phyloP scores from a whole-genome alignment of 1,140 invertebrate species.

The Chironomus striatipennis region DNA sequence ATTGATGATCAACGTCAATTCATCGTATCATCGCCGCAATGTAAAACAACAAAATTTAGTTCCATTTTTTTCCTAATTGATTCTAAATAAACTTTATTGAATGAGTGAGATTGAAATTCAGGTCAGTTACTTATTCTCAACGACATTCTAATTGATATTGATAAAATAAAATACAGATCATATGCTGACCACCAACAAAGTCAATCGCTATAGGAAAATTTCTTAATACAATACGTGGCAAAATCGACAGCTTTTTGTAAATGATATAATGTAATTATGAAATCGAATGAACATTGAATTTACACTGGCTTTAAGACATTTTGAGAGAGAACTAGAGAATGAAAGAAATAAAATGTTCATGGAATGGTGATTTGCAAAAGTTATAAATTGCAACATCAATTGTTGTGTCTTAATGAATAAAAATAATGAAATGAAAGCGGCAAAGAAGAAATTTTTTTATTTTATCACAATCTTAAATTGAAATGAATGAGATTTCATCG shows the following conservation, averaged over 20 bases:
- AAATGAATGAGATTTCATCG: no score
- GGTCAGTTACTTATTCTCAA: not conserved
- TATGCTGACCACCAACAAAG: no score
- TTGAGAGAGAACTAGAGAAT: not conserved
- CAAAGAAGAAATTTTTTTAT: no score
- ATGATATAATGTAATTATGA: constrained; percentile 1
- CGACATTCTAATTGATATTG: not conserved
- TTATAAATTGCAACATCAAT: not conserved
- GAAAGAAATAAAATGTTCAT: not conserved
- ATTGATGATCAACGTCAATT: not conserved
- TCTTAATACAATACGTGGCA: not conserved
- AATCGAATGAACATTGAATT: not conserved
- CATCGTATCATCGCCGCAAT: not conserved
- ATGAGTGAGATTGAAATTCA: not conserved
- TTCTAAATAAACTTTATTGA: not conserved
- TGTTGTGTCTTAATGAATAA: not conserved
- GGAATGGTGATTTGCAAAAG: not conserved
- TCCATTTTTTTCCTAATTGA: no score
- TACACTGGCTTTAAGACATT: not conserved
- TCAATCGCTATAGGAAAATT: no score
- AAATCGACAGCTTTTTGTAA: not conserved
- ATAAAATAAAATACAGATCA: not conserved
- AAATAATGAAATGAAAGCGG: no score
- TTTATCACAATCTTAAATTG: no score
- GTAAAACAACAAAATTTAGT: no score